Percentiles rank a stretch among this genome's conserved stretches.
Conservation (phyloP, 2,888 invertebrate genomes). For the Drosophila anomalata region DNA sequence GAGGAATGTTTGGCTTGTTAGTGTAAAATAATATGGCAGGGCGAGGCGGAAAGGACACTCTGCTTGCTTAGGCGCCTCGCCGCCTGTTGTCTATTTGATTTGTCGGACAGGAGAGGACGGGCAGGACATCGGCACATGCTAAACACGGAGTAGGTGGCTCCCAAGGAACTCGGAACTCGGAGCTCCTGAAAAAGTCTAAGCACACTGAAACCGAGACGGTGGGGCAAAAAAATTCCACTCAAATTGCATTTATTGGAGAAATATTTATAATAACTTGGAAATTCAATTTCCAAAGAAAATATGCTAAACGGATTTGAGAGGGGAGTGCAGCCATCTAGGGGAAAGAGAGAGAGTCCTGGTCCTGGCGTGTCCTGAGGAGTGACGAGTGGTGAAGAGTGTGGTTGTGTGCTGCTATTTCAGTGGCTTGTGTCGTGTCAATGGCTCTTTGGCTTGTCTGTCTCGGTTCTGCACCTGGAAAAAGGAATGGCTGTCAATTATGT, state of each 20-base stretch:
- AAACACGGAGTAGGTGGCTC: slow-evolving; percentile 7
- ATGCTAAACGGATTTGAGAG: slow-evolving; percentile 70
- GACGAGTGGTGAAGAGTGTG: slow-evolving; percentile 13
- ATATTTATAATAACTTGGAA: slow-evolving; percentile 78
- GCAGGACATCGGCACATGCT: slow-evolving; percentile 19
- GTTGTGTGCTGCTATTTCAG: slow-evolving; percentile 12
- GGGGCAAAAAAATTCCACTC: slow-evolving; percentile 56
- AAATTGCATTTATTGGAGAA: slow-evolving; percentile 72
- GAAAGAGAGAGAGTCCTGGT: not conserved
- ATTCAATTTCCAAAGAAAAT: slow-evolving; percentile 78
- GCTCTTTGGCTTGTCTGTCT: slow-evolving; percentile 36
- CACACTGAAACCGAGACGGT: slow-evolving; percentile 7
- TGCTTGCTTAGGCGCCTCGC: slow-evolving; percentile 25
- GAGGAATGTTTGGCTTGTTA: slow-evolving; percentile 67
- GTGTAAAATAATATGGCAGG: slow-evolving; percentile 67
- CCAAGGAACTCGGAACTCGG: not conserved
- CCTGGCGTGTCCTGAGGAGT: not conserved
- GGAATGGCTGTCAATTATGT: not conserved
- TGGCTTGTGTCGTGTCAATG: slow-evolving; percentile 42
- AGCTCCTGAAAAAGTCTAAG: not conserved
- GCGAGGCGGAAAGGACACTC: slow-evolving; percentile 7
- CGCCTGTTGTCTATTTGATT: slow-evolving; percentile 42
- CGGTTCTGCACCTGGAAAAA: slow-evolving; percentile 6
- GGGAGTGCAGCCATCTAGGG: slow-evolving; percentile 17
- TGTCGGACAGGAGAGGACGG: slow-evolving; percentile 9